Evolutionary conservation across 1,140 invertebrate species (phyloP).

Genomic region (Melitaea cinxia): DNA sequence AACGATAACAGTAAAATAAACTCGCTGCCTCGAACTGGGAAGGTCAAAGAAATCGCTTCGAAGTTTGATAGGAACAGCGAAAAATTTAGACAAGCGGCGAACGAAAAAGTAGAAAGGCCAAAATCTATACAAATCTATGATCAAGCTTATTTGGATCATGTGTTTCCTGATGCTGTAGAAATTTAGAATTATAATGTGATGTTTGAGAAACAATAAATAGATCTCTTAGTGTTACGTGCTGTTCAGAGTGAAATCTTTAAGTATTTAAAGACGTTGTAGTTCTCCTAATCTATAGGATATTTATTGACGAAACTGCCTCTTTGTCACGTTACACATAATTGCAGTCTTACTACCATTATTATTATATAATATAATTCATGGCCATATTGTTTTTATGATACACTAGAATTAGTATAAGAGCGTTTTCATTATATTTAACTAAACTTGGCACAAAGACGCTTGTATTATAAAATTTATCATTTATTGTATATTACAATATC

Average conservation of each 20-base stretch:
- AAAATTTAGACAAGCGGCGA: conserved; percentile 43
- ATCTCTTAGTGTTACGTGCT: conserved; percentile 35
- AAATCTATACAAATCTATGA: conserved; percentile 77
- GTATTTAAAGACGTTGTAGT: conserved; percentile 22
- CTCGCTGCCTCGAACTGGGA: conserved; percentile 65
- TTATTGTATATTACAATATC: conserved; percentile 16
- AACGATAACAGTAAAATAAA: conserved; percentile 41
- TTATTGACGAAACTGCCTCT: conserved; percentile 26
- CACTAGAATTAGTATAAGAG: conserved; percentile 30
- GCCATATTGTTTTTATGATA: conserved; percentile 38
- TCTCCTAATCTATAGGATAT: conserved; percentile 26
- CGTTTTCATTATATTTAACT: conserved; percentile 28
- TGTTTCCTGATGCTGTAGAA: conserved; percentile 79
- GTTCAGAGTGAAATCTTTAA: conserved; percentile 17
- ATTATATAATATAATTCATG: conserved; percentile 27
- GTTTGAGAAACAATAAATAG: conserved; percentile 27
- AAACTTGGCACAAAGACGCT: conserved; percentile 26
- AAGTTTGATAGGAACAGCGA: conserved; percentile 66
- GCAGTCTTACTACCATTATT: conserved; percentile 18
- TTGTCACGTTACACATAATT: conserved; percentile 26
- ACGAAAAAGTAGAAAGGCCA: conserved; percentile 61
- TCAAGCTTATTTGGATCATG: conserved; percentile 77
- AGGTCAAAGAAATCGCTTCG: conserved; percentile 74
- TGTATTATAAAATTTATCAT: conserved; percentile 16
- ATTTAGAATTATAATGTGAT: conserved; percentile 54